Percentiles rank a stretch among this genome's conserved stretches.
Evolutionary conservation across 1,140 invertebrate species (phyloP).

Genomic region (Drosophila obscura): DNA sequence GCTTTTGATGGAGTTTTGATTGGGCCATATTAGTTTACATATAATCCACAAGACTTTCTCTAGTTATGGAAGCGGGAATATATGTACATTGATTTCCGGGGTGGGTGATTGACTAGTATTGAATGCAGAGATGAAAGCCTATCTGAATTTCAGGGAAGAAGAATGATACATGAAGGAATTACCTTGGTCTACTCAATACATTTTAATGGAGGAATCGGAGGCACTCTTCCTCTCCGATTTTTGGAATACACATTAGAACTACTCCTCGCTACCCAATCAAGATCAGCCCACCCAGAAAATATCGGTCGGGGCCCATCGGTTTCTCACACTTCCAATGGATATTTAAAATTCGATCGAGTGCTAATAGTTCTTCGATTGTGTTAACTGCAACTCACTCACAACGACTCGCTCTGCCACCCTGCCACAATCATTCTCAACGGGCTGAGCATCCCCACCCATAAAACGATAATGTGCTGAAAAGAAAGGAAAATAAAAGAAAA

Average conservation of each 20-base stretch:
- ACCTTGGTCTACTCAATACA: too few species aligned
- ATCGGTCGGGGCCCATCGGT: constrained; percentile 6
- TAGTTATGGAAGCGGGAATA: constrained; percentile 1
- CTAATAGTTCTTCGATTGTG: constrained; percentile 52
- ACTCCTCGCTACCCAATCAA: background rate
- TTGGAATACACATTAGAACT: background rate
- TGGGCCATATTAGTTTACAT: constrained; percentile 61
- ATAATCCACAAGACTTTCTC: constrained; percentile 30
- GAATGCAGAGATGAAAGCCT: too few species aligned
- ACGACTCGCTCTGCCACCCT: constrained; percentile 9
- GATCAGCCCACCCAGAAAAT: constrained; percentile 37
- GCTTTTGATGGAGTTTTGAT: constrained; percentile 64
- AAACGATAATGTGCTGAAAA: constrained; percentile 60
- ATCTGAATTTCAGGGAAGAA: too few species aligned
- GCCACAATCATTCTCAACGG: constrained; percentile 20
- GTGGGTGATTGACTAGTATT: background rate
- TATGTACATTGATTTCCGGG: constrained; percentile 37
- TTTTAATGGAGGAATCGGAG: too few species aligned
- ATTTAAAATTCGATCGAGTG: constrained; percentile 47
- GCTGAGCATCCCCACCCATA: constrained; percentile 16
- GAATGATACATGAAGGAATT: too few species aligned
- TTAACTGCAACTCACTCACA: constrained; percentile 58
- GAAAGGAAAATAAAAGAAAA: background rate
- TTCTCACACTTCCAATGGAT: constrained; percentile 34
- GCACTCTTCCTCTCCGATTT: background rate